Conservation (phyloP, 2,113 vertebrate species). For the Phrynocephalus versicolor region DNA sequence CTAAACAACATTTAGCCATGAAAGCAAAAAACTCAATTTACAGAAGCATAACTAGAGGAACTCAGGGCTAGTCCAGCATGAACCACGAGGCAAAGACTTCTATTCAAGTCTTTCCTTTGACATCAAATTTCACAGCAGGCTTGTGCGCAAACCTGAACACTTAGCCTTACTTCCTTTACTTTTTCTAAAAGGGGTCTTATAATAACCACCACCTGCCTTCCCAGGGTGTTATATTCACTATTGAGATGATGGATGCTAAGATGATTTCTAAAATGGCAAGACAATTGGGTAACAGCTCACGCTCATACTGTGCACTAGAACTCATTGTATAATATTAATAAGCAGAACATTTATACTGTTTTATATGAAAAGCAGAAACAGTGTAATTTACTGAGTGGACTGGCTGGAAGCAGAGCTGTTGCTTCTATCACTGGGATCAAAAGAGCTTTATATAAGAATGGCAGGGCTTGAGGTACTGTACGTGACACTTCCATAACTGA, state of each 20-base stretch:
- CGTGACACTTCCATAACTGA: too few species aligned
- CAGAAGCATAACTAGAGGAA: background rate
- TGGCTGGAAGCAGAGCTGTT: background rate
- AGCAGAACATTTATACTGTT: background rate
- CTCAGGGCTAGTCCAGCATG: background rate
- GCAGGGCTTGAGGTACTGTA: too few species aligned
- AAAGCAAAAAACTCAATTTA: background rate
- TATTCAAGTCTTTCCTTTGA: background rate
- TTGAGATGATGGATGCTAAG: background rate
- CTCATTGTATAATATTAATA: background rate
- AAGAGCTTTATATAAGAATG: background rate
- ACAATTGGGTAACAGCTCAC: too few species aligned
- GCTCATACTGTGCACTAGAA: too few species aligned
- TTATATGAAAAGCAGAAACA: background rate
- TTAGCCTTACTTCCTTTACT: background rate
- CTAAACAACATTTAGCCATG: background rate
- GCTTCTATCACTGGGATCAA: background rate
- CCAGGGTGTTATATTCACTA: background rate
- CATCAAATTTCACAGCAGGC: background rate
- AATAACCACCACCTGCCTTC: background rate
- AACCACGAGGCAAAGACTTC: background rate
- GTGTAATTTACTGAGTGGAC: background rate
- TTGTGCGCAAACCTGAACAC: fast-evolving
- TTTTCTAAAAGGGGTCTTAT: background rate
- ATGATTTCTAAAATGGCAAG: too few species aligned